Evolutionary conservation across 2,797 vertebrate species (phyloP), one percentile per base, ranked within the genome.

Genomic region (Otolemur crassicaudatus): DNA sequence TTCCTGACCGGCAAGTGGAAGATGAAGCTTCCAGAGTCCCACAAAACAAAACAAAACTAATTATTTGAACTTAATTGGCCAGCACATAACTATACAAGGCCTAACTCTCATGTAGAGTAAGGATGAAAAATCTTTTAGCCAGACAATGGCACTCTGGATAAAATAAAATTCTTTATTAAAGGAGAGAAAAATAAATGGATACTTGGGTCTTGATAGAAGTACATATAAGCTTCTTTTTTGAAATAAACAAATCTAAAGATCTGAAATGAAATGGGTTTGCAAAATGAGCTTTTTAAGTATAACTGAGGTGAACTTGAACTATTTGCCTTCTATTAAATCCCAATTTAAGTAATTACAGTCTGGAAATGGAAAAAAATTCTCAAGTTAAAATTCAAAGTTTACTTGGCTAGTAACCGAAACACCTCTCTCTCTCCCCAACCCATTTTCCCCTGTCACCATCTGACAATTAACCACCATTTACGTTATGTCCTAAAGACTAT

Each of bases 151-250:
- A 92, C 22, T 9, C 23, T 96, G 67, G 80, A 65, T 70, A 76
- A 88, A 90, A 94, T 56, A 14, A 76, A 43, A 80, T 80, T 16
- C 23, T 58, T 77, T 43, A 63, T 87, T 87, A 91, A 91, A 91
- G 31, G 16, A 63, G 43, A 85, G 5, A 72, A n/a, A 70, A 70
- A 76, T 79, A 61, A 56, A 81, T 61, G n/a, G 20, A 37, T 65
- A 75, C 70, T 76, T 81, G 53, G 16, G 16, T 88, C 49, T 88
- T 70, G 7, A 34, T 76, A 80, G 65, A 93, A 80, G 25, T 76
- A 85, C 34, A 81, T 76, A 67, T 85, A 89, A 81, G 77, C 13
- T 63, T 93, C 40, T 94, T 88, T n/a, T 81, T 12, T 2, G 63
- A 73, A 75, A 85, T 46, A 87, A 75, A 85, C 37, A 87, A 72